Conservation (phyloP, 2,888 invertebrate species). For the Syrphus vitripennis region DNA sequence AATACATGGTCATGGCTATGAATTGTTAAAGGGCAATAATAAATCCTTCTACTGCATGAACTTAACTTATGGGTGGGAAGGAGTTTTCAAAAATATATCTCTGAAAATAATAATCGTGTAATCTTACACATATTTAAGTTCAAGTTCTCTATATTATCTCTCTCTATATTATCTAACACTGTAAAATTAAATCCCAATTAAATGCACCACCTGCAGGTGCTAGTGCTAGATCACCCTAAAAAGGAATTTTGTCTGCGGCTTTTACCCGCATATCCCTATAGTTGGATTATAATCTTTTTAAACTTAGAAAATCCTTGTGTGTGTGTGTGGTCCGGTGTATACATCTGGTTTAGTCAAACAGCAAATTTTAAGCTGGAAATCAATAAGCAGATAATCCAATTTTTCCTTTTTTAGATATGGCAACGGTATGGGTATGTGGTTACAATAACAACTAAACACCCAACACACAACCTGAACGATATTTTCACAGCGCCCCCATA, state of each 20-base stretch:
- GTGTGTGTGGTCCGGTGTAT: background rate
- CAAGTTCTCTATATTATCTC: constrained; percentile 11
- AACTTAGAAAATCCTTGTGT: background rate
- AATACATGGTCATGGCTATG: too few relatives aligned
- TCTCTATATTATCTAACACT: constrained; percentile 1
- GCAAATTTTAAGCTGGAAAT: constrained; percentile 62
- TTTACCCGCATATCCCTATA: background rate
- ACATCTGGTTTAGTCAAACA: constrained; percentile 3
- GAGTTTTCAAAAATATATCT: too few relatives aligned
- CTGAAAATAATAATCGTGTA: constrained; percentile 54
- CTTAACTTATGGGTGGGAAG: background rate
- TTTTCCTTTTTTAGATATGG: constrained; percentile 1
- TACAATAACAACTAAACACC: background rate
- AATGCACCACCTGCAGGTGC: constrained; percentile 39
- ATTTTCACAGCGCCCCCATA: background rate
- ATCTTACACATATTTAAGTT: constrained; percentile 52
- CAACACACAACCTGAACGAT: background rate
- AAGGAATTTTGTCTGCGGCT: background rate
- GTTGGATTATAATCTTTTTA: background rate
- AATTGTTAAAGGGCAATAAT: too few relatives aligned
- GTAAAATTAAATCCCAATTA: constrained; percentile 63
- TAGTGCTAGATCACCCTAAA: constrained; percentile 47
- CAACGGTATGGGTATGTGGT: background rate
- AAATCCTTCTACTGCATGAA: background rate
- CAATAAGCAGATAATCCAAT: constrained; percentile 70